phyloP scores from a whole-genome alignment of 2,888 invertebrate species.

The Cheilosia vernalis region DNA sequence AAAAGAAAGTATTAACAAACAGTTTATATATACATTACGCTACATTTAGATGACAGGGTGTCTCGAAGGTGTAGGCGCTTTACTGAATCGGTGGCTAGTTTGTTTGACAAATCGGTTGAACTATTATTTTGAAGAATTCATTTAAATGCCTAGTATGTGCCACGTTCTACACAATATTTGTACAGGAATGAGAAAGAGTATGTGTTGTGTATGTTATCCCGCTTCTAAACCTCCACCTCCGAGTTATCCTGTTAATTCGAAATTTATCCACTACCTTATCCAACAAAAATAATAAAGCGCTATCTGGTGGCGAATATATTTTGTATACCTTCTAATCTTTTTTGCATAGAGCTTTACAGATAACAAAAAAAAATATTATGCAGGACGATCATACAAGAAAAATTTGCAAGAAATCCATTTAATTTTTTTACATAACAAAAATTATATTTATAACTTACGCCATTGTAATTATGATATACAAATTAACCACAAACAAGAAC shows the following conservation, averaged over 20 bases:
- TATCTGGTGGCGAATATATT: constrained; percentile 73
- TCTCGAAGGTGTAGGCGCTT: constrained; percentile 61
- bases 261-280: constrained; percentile 44
- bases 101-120: constrained; percentile 1
- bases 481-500: constrained; percentile 50
- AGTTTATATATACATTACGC: constrained; percentile 11
- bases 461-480: constrained; percentile 64
- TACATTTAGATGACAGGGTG: constrained; percentile 59
- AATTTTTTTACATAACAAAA: constrained; percentile 65
- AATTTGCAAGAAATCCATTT: constrained; percentile 71
- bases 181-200: constrained; percentile 24
- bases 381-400: constrained; percentile 70
- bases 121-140: constrained; percentile 16
- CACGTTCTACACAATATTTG: constrained; percentile 45
- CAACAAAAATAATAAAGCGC: constrained; percentile 6
- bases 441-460: constrained; percentile 62
- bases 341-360: constrained; percentile 73
- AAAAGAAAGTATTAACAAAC: neutral
- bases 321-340: constrained; percentile 72
- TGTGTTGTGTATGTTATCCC: constrained; percentile 15
- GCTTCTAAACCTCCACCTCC: constrained; percentile 60
- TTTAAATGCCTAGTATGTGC: constrained; percentile 3
- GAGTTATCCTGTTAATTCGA: constrained; percentile 51
- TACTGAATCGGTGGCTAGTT: constrained; percentile 1
- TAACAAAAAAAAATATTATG: constrained; percentile 49